Base-by-base conservation (phyloP, 2,888 invertebrate genomes). In the Drosophila austrosaltans region DNA sequence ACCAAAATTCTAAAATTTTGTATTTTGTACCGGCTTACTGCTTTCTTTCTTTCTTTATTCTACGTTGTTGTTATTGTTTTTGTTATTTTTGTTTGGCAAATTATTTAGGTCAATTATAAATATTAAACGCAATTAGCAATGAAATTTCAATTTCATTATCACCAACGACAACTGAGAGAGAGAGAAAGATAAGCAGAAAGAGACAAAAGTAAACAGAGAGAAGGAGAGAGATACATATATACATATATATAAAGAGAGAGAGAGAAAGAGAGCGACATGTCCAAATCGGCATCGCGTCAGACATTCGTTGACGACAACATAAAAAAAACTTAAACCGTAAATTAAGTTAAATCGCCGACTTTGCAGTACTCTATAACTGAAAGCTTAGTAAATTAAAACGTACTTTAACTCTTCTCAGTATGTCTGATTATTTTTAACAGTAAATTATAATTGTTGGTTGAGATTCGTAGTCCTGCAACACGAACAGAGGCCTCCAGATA, bases 101-200 rank as follows among this genome's bases (percentile, higher is more conserved):
- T 77, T 87, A 88, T 87, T 88, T 88, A 63, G 85, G 85, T 86
- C 85, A 86, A 88, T 87, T 85, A 81, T 81, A 82, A 88, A 88
- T 83, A 82, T 85, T 82, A 85, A 80, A 78, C 81, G 87, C 82
- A 87, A 86, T 87, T 87, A 84, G 85, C 86, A 87, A 87, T 89
- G 89, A 87, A 87, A 89, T 87, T 89, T 89, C 87, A 81, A 77
- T 89, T 87, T 87, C 86, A 87, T 87, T 87, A 87, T 87, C 86
- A 87, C 77, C 56, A 54, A 42, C 57, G 73, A 53, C 66, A 56
- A 30, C 60, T 53, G 30, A 42, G 65, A 69, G 36, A 56, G 59
- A 30, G 65, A 54, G 1, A 30, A 65, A 54, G 62, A 63, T 61
- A 56, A 62, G 22, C 22, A 48, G 48, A 48, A 25, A 48, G 10